These are phyloP conservation scores for Microvelia longipes DNA, from an alignment of 1,140 invertebrate species.

Conservation along the genomic window DNA sequence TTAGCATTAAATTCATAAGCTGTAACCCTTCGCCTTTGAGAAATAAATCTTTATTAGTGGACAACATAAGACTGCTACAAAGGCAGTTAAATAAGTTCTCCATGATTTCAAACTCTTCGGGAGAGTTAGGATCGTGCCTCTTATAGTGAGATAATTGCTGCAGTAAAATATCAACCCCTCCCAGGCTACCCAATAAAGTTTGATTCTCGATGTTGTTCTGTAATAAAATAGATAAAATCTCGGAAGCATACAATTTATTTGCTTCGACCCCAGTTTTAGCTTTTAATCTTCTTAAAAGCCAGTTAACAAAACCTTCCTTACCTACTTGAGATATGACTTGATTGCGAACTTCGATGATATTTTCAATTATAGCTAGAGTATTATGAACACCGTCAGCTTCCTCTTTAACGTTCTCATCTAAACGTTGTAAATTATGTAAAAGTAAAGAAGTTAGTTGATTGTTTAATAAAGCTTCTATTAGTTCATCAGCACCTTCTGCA, in stretches of 20 bases:
- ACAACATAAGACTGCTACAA: constrained; percentile 80
- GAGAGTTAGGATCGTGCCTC: constrained; percentile 73
- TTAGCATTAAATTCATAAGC: constrained; percentile 92
- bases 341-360: constrained; percentile 77
- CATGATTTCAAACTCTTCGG: constrained; percentile 96
- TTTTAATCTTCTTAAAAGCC: constrained; percentile 81
- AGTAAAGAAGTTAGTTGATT: constrained; percentile 82
- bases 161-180: constrained; percentile 90
- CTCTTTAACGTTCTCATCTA: constrained; percentile 88
- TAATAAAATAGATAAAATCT: constrained; percentile 88
- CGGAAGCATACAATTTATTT: constrained; percentile 91
- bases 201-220: constrained; percentile 78
- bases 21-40: constrained; percentile 88
- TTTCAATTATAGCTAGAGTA: constrained; percentile 80
- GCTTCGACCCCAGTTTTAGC: constrained; percentile 78
- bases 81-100: constrained; percentile 94
- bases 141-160: constrained; percentile 94
- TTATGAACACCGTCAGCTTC: constrained; percentile 94
- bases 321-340: constrained; percentile 69
- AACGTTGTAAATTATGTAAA: constrained; percentile 79
- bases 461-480: constrained; percentile 64
- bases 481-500: constrained; percentile 57
- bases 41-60: constrained; percentile 79
- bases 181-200: constrained; percentile 69
- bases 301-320: constrained; percentile 77